phyloP scores from a whole-genome alignment of 2,888 invertebrate species.

The Brenthis ino region DNA sequence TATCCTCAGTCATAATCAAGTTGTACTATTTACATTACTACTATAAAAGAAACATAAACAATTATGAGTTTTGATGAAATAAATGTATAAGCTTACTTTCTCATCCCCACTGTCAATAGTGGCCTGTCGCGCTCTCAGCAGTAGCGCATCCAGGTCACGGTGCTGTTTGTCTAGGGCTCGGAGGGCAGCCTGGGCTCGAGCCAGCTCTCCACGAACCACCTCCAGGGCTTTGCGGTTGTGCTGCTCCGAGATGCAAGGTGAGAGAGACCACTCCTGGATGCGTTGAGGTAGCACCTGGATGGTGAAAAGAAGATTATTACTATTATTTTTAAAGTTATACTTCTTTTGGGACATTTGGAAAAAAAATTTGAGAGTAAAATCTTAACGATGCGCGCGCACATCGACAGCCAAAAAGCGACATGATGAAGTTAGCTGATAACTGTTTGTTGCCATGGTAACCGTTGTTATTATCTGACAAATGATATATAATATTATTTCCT shows the following conservation, averaged over 20 bases:
- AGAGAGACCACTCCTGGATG: constrained; percentile 96
- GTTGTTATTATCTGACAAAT: too few relatives aligned
- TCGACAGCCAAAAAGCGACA: too few relatives aligned
- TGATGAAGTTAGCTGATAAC: too few relatives aligned
- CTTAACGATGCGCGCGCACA: too few relatives aligned
- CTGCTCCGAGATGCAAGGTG: constrained; percentile 93
- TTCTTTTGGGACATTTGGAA: too few relatives aligned
- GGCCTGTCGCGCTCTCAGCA: constrained; percentile 88
- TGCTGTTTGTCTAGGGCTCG: constrained; percentile 91
- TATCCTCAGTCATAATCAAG: too few relatives aligned
- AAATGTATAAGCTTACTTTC: constrained; percentile 62
- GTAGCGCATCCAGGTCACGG: constrained; percentile 88
- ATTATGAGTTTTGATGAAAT: not conserved
- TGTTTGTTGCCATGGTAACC: too few relatives aligned
- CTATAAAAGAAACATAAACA: not conserved
- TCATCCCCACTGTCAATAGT: constrained; percentile 84
- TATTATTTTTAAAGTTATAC: too few relatives aligned
- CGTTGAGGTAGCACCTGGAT: constrained; percentile 90
- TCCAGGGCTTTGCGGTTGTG: constrained; percentile 87
- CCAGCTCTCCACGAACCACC: constrained; percentile 89
- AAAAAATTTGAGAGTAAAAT: too few relatives aligned
- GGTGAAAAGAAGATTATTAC: too few relatives aligned
- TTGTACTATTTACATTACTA: too few relatives aligned
- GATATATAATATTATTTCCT: too few relatives aligned
- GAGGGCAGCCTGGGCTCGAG: constrained; percentile 89